Conservation (phyloP, 2,797 vertebrate species). For the Hyperoplus lanceolatus region DNA sequence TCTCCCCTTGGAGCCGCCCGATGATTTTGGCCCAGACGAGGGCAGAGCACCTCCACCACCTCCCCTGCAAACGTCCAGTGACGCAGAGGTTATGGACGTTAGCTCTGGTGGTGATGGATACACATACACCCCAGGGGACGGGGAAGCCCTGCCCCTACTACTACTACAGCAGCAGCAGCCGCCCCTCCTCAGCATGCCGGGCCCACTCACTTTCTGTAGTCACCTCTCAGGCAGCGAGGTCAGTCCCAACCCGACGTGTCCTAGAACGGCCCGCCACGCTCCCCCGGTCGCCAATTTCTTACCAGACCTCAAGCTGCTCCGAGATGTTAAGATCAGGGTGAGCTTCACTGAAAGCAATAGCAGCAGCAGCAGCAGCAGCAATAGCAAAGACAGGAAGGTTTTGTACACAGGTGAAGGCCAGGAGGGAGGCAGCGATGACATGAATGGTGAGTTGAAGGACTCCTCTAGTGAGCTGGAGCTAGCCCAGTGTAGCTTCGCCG, state of each 20-base stretch:
- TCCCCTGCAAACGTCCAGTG: slow-evolving; percentile 99
- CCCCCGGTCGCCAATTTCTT: slow-evolving; percentile 93
- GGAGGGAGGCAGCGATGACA: slow-evolving; percentile 81
- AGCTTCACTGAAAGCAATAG: slow-evolving; percentile 93
- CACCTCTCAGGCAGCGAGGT: slow-evolving; percentile 85
- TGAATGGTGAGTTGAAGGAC: slow-evolving; percentile 93
- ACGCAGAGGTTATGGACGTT: slow-evolving; percentile 99
- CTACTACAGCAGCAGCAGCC: slow-evolving; percentile 78
- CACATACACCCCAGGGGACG: slow-evolving; percentile 94
- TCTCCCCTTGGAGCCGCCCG: slow-evolving; percentile 94
- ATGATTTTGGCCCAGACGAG: slow-evolving; percentile 89
- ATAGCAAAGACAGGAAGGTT: slow-evolving; percentile 95
- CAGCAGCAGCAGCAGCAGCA: too few relatives aligned
- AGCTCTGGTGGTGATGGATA: slow-evolving; percentile 99
- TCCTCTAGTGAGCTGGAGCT: slow-evolving; percentile 83
- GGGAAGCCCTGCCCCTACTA: slow-evolving; percentile 77
- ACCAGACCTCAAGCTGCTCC: slow-evolving; percentile 96
- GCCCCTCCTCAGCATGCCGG: slow-evolving; percentile 84
- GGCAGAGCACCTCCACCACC: slow-evolving; percentile 99
- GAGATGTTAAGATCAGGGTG: slow-evolving; percentile 97
- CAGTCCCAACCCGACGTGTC: slow-evolving; percentile 88
- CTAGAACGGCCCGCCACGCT: slow-evolving; percentile 96
- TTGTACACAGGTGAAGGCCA: slow-evolving; percentile 93
- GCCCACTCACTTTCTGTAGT: slow-evolving; percentile 91
- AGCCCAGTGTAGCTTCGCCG: slow-evolving; percentile 81